phyloP scores from a whole-genome alignment of 2,113 vertebrate genomes.

The human region GRCh38 chr12:123598001-123598500 shows the following conservation, averaged over 20 bases:
- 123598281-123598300: background rate
- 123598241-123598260: background rate
- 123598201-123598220: slow-evolving; percentile 4
- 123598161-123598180: background rate
- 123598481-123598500: background rate
- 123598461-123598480: background rate
- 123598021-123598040: slow-evolving; percentile 81
- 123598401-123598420: background rate
- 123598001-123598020: slow-evolving; percentile 80
- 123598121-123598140: slow-evolving; percentile 93
- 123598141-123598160: slow-evolving; percentile 43
- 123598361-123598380: background rate
- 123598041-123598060: slow-evolving; percentile 83
- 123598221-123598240: background rate
- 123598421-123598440: background rate
- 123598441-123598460: background rate
- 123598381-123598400: background rate
- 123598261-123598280: background rate
- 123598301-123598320: background rate
- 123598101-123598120: slow-evolving; percentile 93
- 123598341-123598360: background rate
- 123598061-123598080: slow-evolving; percentile 90
- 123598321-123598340: background rate
- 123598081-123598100: slow-evolving; percentile 89
- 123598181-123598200: background rate